Evolutionary conservation across 2,113 vertebrate genomes (phyloP), one percentile per base, ranked within the genome.

Genomic region (Cercopithecus mona): DNA sequence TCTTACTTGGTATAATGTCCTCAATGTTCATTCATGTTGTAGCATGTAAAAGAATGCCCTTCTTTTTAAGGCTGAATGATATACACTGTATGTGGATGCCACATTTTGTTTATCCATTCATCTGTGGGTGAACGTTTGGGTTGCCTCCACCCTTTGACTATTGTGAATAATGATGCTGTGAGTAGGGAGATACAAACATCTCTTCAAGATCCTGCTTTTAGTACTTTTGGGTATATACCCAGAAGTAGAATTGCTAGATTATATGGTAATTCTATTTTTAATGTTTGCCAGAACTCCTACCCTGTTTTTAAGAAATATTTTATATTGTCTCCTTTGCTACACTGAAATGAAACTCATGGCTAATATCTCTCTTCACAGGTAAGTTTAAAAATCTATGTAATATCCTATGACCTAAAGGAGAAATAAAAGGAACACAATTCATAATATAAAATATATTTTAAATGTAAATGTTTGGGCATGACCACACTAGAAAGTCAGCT

Each of bases 401-500:
- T 59, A 76, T 68, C 25, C 38, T 75, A 9, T 66, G 38, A 96
- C 93, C 50, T 94, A 92, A 94, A 94, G 35, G 30, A 68, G 7
- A 68, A 86, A 92, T 35, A 73, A 90, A 83, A 73, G 9, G n/a
- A 76, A 86, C 85, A 8, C 82, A 73, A 90, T 80, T 95, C 68
- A 90, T 90, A 86, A 89, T 68, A 78, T 86, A 93, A 94, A 94
- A 78, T 94, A 64, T 57, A 84, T 61, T 93, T 64, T 32, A 76
- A 85, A 55, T 75, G 30, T 43, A 90, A 94, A 80, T 81, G 25
- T 76, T 91, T 86, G 59, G 22, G 27, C 61, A 90, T 48, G 66
- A 61, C 66, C 50, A 92, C 32, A 64, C 35, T 30, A 50, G 8
- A 91, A 78, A 50, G 14, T 92, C 68, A 91, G 40, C n/a, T 68